These are phyloP conservation scores for Nowickia ferox DNA, from an alignment of 2,888 invertebrate genomes.

Conservation along the genomic window DNA sequence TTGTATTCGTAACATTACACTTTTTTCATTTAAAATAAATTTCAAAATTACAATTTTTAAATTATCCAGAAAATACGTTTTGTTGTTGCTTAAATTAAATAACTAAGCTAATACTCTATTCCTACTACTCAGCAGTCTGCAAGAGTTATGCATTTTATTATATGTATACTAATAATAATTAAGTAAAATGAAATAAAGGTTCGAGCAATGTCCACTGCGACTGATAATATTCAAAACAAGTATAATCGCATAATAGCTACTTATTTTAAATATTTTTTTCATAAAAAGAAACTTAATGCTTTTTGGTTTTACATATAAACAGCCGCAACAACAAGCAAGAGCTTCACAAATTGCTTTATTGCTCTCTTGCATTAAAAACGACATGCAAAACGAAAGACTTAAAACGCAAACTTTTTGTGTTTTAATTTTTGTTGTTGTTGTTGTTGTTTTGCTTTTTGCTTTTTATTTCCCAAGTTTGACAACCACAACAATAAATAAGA, in stretches of 20 bases:
- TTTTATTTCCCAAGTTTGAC: conserved; percentile 21
- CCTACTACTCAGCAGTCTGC: not conserved
- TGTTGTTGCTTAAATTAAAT: too few relatives aligned
- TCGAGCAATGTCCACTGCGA: not conserved
- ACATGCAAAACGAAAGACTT: conserved; percentile 62
- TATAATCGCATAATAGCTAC: not conserved
- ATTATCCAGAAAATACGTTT: too few relatives aligned
- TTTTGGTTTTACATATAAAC: not conserved
- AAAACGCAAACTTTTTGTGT: conserved; percentile 50
- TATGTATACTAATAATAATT: not conserved
- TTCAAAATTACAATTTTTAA: too few relatives aligned
- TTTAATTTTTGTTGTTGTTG: not conserved
- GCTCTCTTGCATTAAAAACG: not conserved
- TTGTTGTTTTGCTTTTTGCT: not conserved
- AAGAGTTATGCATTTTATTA: not conserved
- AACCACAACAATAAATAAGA: conserved; percentile 12
- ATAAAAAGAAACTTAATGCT: not conserved
- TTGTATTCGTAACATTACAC: too few relatives aligned
- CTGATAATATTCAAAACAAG: not conserved
- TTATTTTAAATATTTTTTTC: not conserved
- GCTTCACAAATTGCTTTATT: conserved; percentile 14
- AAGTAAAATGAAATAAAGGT: not conserved
- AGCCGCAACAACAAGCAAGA: not conserved
- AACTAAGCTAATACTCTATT: too few relatives aligned
- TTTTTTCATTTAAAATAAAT: too few relatives aligned